A percentile compares a stretch with the other conserved stretches of the same genome.
phyloP scores from a whole-genome alignment of 1,140 invertebrate species.

The Glossosoma conforme region DNA sequence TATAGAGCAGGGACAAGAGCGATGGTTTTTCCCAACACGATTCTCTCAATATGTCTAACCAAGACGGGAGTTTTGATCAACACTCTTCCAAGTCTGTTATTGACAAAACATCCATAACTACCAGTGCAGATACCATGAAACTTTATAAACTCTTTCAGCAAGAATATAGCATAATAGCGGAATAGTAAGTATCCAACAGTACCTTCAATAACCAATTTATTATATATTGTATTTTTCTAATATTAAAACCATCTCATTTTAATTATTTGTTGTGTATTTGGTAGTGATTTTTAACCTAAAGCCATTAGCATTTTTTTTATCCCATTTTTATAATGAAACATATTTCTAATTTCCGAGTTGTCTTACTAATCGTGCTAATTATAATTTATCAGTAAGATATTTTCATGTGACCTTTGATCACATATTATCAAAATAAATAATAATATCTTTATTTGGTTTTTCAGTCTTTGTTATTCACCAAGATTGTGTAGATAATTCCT shows the following conservation, averaged over 20 bases:
- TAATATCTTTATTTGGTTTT: no score
- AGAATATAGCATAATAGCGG: slow-evolving; percentile 30
- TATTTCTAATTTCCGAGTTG: no score
- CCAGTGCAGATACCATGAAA: slow-evolving; percentile 17
- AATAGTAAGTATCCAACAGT: slow-evolving; percentile 32
- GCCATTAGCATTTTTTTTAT: no score
- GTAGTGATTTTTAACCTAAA: no score
- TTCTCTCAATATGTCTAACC: slow-evolving; percentile 8
- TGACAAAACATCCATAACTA: not conserved
- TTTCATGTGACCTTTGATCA: not conserved
- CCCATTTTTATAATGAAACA: no score
- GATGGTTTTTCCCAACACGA: slow-evolving; percentile 15
- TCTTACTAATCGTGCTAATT: not conserved
- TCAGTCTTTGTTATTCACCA: no score
- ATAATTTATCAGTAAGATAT: not conserved
- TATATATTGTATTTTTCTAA: no score
- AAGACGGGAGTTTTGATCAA: slow-evolving; percentile 10
- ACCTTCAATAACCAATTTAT: no score
- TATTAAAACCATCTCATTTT: no score
- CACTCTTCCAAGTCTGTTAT: slow-evolving; percentile 5
- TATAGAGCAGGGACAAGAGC: slow-evolving; percentile 10
- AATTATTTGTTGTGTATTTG: no score
- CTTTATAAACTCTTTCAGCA: slow-evolving; percentile 29
- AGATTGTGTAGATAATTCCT: no score
- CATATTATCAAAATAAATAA: no score